phyloP scores from a whole-genome alignment of 2,888 invertebrate genomes.

The Lasioglossum pauxillum region DNA sequence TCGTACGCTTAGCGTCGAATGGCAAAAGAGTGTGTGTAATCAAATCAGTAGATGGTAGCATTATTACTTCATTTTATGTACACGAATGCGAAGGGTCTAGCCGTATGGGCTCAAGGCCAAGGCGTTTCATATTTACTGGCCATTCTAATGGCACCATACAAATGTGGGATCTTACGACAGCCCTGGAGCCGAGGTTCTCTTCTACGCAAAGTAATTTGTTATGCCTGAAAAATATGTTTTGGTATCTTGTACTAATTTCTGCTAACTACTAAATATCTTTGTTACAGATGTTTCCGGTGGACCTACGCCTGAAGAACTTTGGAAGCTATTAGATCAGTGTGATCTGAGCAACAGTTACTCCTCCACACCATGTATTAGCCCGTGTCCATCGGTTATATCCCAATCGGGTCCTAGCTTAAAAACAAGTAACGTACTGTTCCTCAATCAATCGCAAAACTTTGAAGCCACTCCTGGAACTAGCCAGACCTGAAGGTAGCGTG shows the following conservation, averaged over 20 bases:
- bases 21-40: slow-evolving; percentile 98
- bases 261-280: slow-evolving; percentile 68
- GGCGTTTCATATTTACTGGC: slow-evolving; percentile 95
- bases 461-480: slow-evolving; percentile 75
- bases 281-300: slow-evolving; percentile 91
- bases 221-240: background rate
- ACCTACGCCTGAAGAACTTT: slow-evolving; percentile 96
- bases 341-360: slow-evolving; percentile 93
- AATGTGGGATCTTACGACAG: slow-evolving; percentile 99
- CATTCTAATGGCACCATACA: slow-evolving; percentile 97
- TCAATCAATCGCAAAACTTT: slow-evolving; percentile 86
- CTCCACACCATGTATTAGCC: slow-evolving; percentile 92
- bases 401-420: slow-evolving; percentile 84
- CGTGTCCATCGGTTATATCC: slow-evolving; percentile 87
- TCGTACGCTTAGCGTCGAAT: slow-evolving; percentile 97
- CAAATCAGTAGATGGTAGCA: slow-evolving; percentile 96
- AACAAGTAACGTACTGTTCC: slow-evolving; percentile 88
- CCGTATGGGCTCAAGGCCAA: slow-evolving; percentile 94
- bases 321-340: slow-evolving; percentile 96
- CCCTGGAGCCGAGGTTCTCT: slow-evolving; percentile 90
- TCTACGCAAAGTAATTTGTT: slow-evolving; percentile 84
- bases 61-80: slow-evolving; percentile 97
- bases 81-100: slow-evolving; percentile 99
- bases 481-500: slow-evolving; percentile 69
- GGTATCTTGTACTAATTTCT: background rate